Evolutionary conservation across 2,888 invertebrate species (phyloP), one percentile per base, ranked within the genome.

Genomic region (Ectemnius lituratus): DNA sequence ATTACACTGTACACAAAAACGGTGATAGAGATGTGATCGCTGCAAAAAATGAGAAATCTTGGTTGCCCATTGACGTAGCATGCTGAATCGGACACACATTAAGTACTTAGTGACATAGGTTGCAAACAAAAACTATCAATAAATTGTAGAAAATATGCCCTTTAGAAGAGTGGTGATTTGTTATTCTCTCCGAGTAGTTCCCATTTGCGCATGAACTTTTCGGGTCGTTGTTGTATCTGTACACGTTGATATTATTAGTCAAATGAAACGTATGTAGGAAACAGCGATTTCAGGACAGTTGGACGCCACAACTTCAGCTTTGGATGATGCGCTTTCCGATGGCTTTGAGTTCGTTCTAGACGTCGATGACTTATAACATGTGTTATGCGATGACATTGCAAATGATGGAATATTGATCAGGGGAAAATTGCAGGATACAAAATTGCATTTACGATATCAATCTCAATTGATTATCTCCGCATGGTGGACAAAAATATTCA

Each of bases 171-270:
- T 16, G n/a, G 13, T 8, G 14, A n/a, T 20, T 4, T 18, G 14
- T 2, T 4, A 45, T n/a, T 59, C 45, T 8, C 56, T 28, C 27
- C 23, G 28, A 16, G 14, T 16, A 69, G 62, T 64, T 69, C 61
- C 49, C 70, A 63, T 75, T 75, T 67, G 69, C 72, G 69, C 28
- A 58, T 14, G 8, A 27, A 46, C 57, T 8, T 13, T 56, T 1
- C 8, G 64, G 61, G 63, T 20, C 73, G 23, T 47, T 45, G 23
- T 76, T 16, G 16, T 23, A 62, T 73, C 37, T 37, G 37, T 37
- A 47, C 59, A 67, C 49, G 27, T 72, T 72, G 66, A 70, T 65
- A 58, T 72, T 70, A 81, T 81, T 81, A 81, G 75, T 81, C 5
- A 14, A 81, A 14, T 68, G 8, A 74, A 67, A 62, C 75, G 58